Evolutionary conservation across 2,888 invertebrate species (phyloP).

Genomic region (Uloborus plumipes): DNA sequence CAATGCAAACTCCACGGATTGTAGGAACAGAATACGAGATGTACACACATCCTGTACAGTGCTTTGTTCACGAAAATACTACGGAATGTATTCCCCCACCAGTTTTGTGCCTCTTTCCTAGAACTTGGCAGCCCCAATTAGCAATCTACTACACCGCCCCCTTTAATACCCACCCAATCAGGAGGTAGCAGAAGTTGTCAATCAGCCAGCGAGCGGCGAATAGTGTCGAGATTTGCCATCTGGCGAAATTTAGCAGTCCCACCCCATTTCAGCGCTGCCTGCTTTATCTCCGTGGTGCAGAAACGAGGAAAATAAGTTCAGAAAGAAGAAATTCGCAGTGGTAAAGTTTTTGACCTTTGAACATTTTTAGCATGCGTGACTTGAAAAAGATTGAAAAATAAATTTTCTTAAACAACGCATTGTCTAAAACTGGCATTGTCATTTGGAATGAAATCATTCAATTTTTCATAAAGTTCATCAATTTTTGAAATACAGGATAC

Average conservation of each 20-base stretch:
- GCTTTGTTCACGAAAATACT: slow-evolving; percentile 53
- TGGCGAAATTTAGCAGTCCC: slow-evolving; percentile 25
- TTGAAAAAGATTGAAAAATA: no score
- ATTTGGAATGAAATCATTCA: no score
- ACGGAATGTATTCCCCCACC: slow-evolving; percentile 44
- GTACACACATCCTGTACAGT: not conserved
- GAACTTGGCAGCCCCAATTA: slow-evolving; percentile 53
- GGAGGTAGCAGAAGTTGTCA: not conserved
- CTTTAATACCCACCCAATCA: not conserved
- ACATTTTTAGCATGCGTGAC: no score
- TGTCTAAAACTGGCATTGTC: no score
- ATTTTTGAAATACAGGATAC: no score
- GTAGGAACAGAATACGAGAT: no score
- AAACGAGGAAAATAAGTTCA: not conserved
- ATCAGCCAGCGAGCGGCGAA: slow-evolving; percentile 21
- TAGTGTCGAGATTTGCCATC: slow-evolving; percentile 34
- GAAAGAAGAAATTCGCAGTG: slow-evolving; percentile 1
- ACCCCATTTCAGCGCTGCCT: slow-evolving; percentile 37
- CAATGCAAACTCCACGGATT: no score
- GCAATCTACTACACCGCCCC: slow-evolving; percentile 11
- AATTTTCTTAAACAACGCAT: no score
- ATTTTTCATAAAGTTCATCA: no score
- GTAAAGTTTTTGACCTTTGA: no score
- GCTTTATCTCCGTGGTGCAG: slow-evolving; percentile 4
- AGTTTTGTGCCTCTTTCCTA: slow-evolving; percentile 31